Evolutionary conservation across 2,888 invertebrate species (phyloP), one percentile per base, ranked within the genome.

Genomic region (Anoplius nigerrimus): DNA sequence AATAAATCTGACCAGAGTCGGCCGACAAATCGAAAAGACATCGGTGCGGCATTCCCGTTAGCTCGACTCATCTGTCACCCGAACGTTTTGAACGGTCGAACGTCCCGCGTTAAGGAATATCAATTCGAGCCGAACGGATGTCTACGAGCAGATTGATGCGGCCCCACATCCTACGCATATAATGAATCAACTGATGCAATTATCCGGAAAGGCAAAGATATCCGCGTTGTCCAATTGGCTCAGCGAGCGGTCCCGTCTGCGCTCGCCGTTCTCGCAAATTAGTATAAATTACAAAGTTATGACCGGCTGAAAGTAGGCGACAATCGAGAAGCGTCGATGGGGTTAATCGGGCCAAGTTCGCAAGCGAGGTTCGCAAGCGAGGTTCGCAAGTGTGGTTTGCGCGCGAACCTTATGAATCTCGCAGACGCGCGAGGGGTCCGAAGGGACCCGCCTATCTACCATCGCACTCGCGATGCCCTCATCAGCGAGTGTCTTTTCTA

Each of bases 301-400:
- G 55, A 52, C n/a, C 8, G 60, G 22, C 15, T 6, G 24, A 8
- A 21, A 24, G 16, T 4, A 51, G 24, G 42, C 34, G 20, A 34
- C 62, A 42, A 22, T 42, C 27, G 52, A 34, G 34, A 34, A 34
- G 34, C 34, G 34, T 18, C 34, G 71, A 61, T 13, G 52, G 27
- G 69, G 75, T 78, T 68, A 75, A 77, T 71, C 53, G 71, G 58
- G 71, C 62, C 71, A 78, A 78, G 69, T 77, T 78, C 66, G 67
- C 27, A 21, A 27, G 22, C 42, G 42, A 43, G 43, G 69, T 77
- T 78, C 66, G 67, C 27, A 21, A 27, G 22, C 42, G 42, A 43
- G 43, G 69, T 77, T 78, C 66, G 67, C 27, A 21, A 27, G 22
- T 27, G 42, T 20, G 43, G 69, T 77, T 78, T 65, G 67, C 22